Base-by-base conservation (phyloP, 2,888 invertebrate genomes). In the Scrobipalpa costella region DNA sequence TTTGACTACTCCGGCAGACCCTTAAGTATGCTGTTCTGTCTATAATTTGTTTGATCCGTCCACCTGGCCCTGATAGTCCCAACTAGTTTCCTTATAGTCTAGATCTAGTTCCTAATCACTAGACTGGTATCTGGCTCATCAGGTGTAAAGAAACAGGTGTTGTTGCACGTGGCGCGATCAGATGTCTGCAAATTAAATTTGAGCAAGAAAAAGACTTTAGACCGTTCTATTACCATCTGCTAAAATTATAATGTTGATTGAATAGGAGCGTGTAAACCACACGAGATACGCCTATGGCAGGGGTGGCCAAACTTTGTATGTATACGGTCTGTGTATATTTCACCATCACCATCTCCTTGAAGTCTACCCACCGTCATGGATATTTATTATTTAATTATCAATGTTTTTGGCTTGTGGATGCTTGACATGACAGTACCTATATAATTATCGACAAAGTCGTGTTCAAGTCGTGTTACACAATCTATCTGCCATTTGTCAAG, bases 41-140 rank as follows among this genome's bases (percentile, higher is more conserved):
- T 7, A 34, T 34, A 34, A 34, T 34, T 34, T 34, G 34, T 34
- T 7, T 5, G 5, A 34, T 40, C n/a, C 40, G n/a, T 40, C 40
- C 40, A 40, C 40, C 40, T 40, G 40, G 11, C 40, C 1, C 1
- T 40, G 40, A n/a, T n/a, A n/a, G n/a, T n/a, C n/a, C n/a, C n/a
- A n/a, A 40, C 40, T 40, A 40, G 40, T 40, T 40, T 40, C 40
- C 40, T 40, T 40, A 40, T 40, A 40, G 40, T 50, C 50, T 50
- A 50, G 50, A 2, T 50, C 19, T 50, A 50, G 50, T 49, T 49
- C 50, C 50, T 50, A 50, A 50, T 50, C 50, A 19, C 50, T 9
- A 19, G 47, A 17, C 40, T 13, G 40, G n/a, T n/a, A 7, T 21
- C 21, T 50, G 21, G 50, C 21, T 55, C 61, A 34, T 50, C 50